phyloP scores from a whole-genome alignment of 2,797 vertebrate species.

The Tarsius wallacei region DNA sequence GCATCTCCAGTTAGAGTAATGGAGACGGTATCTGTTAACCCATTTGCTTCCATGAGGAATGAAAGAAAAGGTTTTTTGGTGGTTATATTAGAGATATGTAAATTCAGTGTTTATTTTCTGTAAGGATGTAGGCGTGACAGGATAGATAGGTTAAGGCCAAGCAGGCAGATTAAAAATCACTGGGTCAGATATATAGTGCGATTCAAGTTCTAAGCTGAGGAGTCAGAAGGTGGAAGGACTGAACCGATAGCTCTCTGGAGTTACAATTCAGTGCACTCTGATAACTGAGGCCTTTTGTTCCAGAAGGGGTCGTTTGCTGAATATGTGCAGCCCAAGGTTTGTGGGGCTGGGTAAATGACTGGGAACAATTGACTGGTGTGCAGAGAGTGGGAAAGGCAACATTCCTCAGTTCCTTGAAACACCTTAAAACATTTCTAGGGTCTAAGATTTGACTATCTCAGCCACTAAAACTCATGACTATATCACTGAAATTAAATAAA shows the following conservation, averaged over 20 bases:
- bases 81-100: background rate
- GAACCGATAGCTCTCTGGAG: background rate
- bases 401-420: background rate
- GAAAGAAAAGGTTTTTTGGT: background rate
- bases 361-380: background rate
- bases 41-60: slow-evolving; percentile 6
- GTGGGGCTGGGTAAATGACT: background rate
- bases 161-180: background rate
- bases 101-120: background rate
- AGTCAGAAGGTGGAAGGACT: background rate
- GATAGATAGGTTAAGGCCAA: background rate
- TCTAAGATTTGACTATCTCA: background rate
- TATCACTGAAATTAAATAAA: background rate
- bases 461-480: background rate
- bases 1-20: background rate
- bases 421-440: background rate
- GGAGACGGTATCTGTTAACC: background rate
- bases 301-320: too few relatives aligned
- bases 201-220: background rate
- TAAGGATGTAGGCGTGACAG: background rate
- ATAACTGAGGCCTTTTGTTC: background rate
- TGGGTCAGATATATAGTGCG: background rate
- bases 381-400: background rate
- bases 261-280: background rate
- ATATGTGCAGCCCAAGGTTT: background rate